These are phyloP conservation scores for Capromys pilorides DNA, from an alignment of 2,797 vertebrate genomes.

Conservation along the genomic window DNA sequence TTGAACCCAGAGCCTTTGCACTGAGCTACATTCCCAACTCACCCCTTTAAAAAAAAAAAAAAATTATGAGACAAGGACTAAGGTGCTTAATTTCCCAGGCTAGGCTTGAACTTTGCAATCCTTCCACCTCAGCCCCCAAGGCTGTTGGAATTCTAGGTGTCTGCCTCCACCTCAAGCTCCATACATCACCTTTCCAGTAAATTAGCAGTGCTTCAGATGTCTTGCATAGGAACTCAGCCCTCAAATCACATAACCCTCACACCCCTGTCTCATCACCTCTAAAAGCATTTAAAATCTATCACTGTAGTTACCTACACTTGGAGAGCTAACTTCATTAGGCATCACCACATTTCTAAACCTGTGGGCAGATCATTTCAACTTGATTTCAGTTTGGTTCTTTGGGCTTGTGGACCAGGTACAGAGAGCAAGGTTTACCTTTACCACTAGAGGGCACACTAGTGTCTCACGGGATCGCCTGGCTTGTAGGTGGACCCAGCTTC, in stretches of 20 bases:
- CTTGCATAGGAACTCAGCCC: background rate
- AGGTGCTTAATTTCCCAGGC: background rate
- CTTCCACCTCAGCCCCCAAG: background rate
- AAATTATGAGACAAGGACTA: no score
- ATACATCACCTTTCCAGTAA: background rate
- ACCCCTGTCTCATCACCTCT: background rate
- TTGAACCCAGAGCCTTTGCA: no score
- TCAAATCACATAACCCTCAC: background rate
- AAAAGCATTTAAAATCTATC: background rate
- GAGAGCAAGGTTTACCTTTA: background rate
- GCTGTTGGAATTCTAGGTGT: background rate
- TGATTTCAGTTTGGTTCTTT: background rate
- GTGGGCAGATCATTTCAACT: slow-evolving; percentile 28
- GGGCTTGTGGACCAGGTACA: background rate
- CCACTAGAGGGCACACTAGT: background rate
- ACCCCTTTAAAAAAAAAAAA: no score
- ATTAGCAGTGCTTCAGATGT: background rate
- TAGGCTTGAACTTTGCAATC: background rate
- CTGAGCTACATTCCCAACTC: no score
- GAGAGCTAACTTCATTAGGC: background rate
- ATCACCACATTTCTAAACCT: background rate
- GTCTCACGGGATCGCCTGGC: background rate
- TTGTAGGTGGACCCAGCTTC: background rate
- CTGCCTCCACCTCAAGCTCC: background rate
- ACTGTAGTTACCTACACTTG: background rate